Base-by-base conservation (phyloP, 2,797 vertebrate genomes). In the Cephalopachus bancanus region DNA sequence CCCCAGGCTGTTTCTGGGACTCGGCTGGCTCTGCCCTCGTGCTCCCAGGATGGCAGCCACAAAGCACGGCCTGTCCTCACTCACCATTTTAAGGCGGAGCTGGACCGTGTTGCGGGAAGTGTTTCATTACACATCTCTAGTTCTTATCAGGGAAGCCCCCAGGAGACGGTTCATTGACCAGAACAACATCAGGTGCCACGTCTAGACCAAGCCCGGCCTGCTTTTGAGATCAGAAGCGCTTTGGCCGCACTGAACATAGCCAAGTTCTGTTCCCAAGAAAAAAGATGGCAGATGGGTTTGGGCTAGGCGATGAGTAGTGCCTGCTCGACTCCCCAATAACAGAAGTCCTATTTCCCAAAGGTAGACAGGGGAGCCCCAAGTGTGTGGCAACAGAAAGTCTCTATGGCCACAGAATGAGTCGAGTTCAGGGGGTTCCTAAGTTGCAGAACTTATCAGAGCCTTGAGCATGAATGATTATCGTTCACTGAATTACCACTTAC, bases 391-490 rank as follows among this genome's bases (percentile, higher is more conserved):
- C 26, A 71, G 62, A 80, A 76, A n/a, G 6, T 44, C 67, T 96
- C 75, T 74, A 24, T 30, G 22, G 53, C 37, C 59, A 28, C 65
- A 57, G 53, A 76, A 4, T 3, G 12, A 95, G 14, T 55, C 65
- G 44, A 15, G 51, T 78, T 86, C 57, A 91, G n/a, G 9, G 65
- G 57, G 7, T 17, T 55, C 78, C 33, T 74, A 51, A n/a, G 4
- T 19, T 87, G 44, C 24, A 78, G 72, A 44, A 20, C 85, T 84
- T 95, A 71, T 91, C 49, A 65, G 80, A 76, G 51, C 11, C 57
- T 72, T 93, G 91, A 74, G 15, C 16, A 60, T 16, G 60, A 22
- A 72, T 62, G 60, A n/a, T 49, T 44, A 76, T n/a, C 22, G 14
- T 49, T 55, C 74, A 44, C 3, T 78, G 64, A 84, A 16, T 26